A percentile compares a stretch with the other conserved stretches of the same genome.
phyloP scores from a whole-genome alignment of 2,113 vertebrate genomes.

The Beaufortia kweichowensis region DNA sequence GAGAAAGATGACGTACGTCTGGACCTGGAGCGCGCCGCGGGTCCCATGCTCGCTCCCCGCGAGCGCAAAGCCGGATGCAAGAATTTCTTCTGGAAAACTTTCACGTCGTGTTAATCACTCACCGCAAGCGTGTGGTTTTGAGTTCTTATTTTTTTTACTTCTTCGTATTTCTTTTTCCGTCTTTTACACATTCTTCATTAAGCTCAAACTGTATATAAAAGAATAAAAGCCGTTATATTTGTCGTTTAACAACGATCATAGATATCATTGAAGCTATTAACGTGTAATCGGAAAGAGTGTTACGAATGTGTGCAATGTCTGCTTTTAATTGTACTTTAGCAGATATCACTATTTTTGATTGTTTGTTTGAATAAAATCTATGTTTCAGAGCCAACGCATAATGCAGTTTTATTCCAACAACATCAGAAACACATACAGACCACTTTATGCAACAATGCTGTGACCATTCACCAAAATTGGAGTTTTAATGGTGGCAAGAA shows the following conservation, averaged over 20 bases:
- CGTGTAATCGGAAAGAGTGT: slow-evolving; percentile 43
- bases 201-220: slow-evolving; percentile 77
- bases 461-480: too few species aligned
- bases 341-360: slow-evolving; percentile 77
- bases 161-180: slow-evolving; percentile 29
- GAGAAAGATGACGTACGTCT: slow-evolving; percentile 84
- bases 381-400: slow-evolving; percentile 68
- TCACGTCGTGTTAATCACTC: slow-evolving; percentile 91
- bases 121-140: slow-evolving; percentile 3
- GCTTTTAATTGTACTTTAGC: slow-evolving; percentile 70
- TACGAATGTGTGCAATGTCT: slow-evolving; percentile 67
- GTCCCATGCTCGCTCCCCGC: slow-evolving; percentile 83
- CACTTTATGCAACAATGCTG: neutral
- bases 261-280: slow-evolving; percentile 62
- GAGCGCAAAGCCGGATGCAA: slow-evolving; percentile 99
- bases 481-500: too few species aligned
- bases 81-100: slow-evolving; percentile 99
- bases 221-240: slow-evolving; percentile 69
- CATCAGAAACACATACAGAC: neutral
- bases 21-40: slow-evolving; percentile 87
- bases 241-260: slow-evolving; percentile 63
- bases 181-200: slow-evolving; percentile 39
- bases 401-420: slow-evolving; percentile 3
- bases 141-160: slow-evolving; percentile 39
- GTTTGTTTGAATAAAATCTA: slow-evolving; percentile 77